phyloP scores from a whole-genome alignment of 2,113 vertebrate species.

The Microcebus murinus region DNA sequence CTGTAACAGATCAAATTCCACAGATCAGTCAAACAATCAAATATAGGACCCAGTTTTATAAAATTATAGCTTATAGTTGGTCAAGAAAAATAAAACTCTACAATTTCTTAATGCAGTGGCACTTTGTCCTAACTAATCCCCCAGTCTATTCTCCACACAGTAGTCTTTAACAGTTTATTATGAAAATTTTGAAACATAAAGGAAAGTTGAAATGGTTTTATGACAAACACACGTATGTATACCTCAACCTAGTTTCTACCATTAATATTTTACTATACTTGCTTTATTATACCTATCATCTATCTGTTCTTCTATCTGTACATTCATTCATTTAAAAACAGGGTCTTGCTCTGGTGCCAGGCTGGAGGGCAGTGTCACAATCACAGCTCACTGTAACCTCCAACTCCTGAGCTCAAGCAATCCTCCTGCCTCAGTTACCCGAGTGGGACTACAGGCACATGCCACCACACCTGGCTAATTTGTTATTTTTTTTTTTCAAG shows the following conservation, averaged over 20 bases:
- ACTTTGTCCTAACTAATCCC: background rate
- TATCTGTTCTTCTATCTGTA: background rate
- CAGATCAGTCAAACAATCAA: background rate
- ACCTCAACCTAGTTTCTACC: background rate
- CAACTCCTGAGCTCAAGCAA: too few species aligned
- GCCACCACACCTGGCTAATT: too few species aligned
- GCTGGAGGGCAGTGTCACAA: too few species aligned
- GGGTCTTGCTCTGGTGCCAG: too few species aligned
- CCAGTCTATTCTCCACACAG: background rate
- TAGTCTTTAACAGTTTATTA: background rate
- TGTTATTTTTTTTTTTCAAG: too few species aligned
- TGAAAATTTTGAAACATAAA: slow-evolving; percentile 1
- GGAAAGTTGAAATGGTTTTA: background rate
- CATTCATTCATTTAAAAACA: too few species aligned
- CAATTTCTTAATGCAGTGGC: background rate
- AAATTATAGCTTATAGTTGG: background rate
- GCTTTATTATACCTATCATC: background rate
- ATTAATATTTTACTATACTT: background rate
- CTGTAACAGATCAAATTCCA: slow-evolving; percentile 79
- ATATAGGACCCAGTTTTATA: background rate
- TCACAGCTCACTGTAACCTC: too few species aligned
- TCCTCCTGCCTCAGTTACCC: too few species aligned
- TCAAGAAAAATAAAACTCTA: background rate
- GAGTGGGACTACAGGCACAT: too few species aligned
- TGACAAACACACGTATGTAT: background rate